phyloP scores from a whole-genome alignment of 2,888 invertebrate genomes.

The Achlya flavicornis region DNA sequence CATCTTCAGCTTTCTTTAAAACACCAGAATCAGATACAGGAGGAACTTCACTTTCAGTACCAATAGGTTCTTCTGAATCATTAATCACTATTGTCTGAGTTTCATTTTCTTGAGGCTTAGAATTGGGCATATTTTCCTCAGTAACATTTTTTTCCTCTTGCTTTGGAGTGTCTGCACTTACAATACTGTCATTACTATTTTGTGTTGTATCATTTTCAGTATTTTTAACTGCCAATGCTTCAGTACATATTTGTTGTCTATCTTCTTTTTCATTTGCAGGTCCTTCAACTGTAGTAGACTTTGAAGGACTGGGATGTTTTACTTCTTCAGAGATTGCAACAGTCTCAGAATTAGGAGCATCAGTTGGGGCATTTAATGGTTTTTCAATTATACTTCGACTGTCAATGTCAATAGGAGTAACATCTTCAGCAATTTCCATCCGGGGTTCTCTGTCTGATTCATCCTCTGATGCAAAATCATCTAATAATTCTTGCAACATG shows the following conservation, averaged over 20 bases:
- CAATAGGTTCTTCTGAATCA: neutral
- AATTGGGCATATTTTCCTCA: neutral
- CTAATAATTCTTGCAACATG: constrained; percentile 60
- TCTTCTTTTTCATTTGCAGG: constrained; percentile 15
- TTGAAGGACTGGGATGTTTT: neutral
- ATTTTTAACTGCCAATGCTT: neutral
- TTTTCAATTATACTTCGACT: neutral
- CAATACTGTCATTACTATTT: neutral
- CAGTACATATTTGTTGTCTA: neutral
- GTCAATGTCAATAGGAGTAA: constrained; percentile 23
- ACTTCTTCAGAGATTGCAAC: constrained; percentile 18
- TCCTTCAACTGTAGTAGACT: neutral
- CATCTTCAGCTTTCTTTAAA: constrained; percentile 15
- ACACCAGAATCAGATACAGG: neutral
- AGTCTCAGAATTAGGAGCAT: constrained; percentile 17
- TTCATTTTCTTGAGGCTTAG: neutral
- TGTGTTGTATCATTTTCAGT: neutral
- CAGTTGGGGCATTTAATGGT: constrained; percentile 7
- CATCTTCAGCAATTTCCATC: constrained; percentile 55
- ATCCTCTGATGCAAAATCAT: constrained; percentile 67
- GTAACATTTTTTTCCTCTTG: neutral
- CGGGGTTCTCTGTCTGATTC: constrained; percentile 52
- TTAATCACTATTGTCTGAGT: neutral
- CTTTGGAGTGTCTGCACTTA: neutral
- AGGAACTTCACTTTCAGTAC: neutral